A percentile compares a stretch with the other conserved stretches of the same genome.
These are phyloP conservation scores for Ctena decussata DNA, from an alignment of 2,888 invertebrate species.

Conservation along the genomic window DNA sequence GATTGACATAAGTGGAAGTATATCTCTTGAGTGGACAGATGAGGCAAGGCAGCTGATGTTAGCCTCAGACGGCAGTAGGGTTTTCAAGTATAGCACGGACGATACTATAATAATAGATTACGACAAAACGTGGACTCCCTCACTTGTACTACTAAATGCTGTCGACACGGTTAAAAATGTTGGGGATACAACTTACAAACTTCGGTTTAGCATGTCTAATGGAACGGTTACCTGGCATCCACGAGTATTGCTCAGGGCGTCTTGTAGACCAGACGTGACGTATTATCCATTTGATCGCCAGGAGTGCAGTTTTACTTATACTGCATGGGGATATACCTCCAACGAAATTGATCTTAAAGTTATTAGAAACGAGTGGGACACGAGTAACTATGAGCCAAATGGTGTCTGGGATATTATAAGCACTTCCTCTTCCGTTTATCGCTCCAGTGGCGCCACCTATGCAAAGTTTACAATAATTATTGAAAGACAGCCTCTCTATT, in stretches of 20 bases:
- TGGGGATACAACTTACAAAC: constrained; percentile 61
- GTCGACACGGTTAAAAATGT: constrained; percentile 55
- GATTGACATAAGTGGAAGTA: constrained; percentile 61
- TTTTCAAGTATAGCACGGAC: no score
- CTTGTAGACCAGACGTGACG: constrained; percentile 61
- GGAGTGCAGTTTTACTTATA: constrained; percentile 48
- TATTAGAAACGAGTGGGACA: constrained; percentile 43
- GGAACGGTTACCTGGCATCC: constrained; percentile 48
- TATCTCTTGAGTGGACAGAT: constrained; percentile 46
- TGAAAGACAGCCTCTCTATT: constrained; percentile 55
- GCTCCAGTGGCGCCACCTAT: constrained; percentile 24
- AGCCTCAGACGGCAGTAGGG: not conserved
- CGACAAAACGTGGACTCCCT: constrained; percentile 57
- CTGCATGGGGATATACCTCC: constrained; percentile 55
- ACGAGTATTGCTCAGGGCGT: constrained; percentile 47
- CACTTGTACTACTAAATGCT: constrained; percentile 54
- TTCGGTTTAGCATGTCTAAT: constrained; percentile 19
- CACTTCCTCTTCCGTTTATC: constrained; percentile 22
- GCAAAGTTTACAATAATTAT: constrained; percentile 46
- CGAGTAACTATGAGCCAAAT: constrained; percentile 30
- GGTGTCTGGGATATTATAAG: constrained; percentile 51
- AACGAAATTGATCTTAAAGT: constrained; percentile 47
- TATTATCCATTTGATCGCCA: constrained; percentile 65
- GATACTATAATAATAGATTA: constrained; percentile 43
- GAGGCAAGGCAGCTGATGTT: not conserved